Percentiles rank a stretch among this genome's conserved stretches.
These are phyloP conservation scores for Hoplodrina blanda DNA, from an alignment of 2,888 invertebrate species.

Conservation along the genomic window DNA sequence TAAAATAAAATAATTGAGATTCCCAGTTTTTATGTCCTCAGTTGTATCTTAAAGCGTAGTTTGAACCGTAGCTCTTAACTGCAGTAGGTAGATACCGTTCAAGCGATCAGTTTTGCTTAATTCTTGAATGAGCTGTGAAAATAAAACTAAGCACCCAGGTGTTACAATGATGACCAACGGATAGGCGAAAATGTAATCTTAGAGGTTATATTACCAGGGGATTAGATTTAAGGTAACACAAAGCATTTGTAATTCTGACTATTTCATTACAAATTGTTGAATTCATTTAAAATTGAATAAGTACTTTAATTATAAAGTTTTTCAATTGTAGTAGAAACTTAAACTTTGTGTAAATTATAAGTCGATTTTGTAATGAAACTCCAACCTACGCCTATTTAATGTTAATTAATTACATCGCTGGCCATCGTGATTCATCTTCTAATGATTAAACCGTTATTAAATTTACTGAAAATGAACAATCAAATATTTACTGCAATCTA, in stretches of 20 bases:
- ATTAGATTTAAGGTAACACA: too few relatives aligned
- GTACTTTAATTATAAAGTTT: slow-evolving; percentile 15
- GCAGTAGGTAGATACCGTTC: slow-evolving; percentile 35
- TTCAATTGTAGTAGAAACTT: slow-evolving; percentile 4
- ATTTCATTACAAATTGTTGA: neutral
- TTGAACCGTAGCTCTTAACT: slow-evolving; percentile 55
- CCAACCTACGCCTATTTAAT: neutral
- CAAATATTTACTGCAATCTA: neutral
- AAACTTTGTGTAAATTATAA: neutral
- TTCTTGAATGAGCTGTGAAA: slow-evolving; percentile 48
- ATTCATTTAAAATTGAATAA: neutral
- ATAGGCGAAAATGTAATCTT: neutral
- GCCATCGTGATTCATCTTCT: neutral
- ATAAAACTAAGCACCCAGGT: slow-evolving; percentile 12
- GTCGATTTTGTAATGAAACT: neutral
- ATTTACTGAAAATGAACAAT: neutral
- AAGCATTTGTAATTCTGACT: neutral
- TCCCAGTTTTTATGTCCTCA: slow-evolving; percentile 17
- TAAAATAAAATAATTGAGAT: neutral
- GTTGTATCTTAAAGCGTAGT: slow-evolving; percentile 37
- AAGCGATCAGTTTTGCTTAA: slow-evolving; percentile 49
- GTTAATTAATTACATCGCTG: neutral
- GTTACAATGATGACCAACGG: slow-evolving; percentile 15
- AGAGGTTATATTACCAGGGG: too few relatives aligned
- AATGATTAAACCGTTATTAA: neutral